Evolutionary conservation across 2,797 vertebrate species (phyloP).

Genomic region (Artibeus lituratus): DNA sequence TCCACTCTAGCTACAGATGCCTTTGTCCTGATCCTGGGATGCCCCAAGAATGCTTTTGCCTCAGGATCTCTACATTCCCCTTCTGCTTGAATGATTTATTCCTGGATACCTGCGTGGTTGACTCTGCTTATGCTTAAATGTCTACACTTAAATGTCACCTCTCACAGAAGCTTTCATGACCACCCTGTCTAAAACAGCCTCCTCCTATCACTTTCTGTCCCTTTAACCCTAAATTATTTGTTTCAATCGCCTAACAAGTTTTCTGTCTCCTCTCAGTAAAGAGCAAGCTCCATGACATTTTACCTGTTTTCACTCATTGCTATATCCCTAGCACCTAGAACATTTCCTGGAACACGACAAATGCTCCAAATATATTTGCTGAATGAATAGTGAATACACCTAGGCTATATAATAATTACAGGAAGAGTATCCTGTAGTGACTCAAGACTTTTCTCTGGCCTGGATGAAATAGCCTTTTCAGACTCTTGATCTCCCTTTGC

Average conservation of each 20-base stretch:
- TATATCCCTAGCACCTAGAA: neutral
- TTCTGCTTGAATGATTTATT: conserved; percentile 5
- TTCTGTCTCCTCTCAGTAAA: neutral
- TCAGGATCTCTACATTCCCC: neutral
- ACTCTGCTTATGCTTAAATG: neutral
- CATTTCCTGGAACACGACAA: neutral
- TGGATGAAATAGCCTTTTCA: neutral
- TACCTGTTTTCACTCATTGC: neutral
- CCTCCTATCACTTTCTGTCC: neutral
- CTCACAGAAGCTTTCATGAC: neutral
- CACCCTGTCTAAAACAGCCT: neutral
- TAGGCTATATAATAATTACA: neutral
- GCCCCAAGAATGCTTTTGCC: neutral
- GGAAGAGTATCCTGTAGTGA: neutral
- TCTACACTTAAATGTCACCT: neutral
- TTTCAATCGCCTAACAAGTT: conserved; percentile 4
- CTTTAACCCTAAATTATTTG: neutral
- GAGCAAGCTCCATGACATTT: neutral
- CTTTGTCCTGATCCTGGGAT: neutral
- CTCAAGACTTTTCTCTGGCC: neutral
- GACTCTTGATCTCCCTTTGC: neutral
- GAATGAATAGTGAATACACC: neutral
- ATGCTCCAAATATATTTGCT: neutral
- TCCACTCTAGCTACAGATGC: neutral
- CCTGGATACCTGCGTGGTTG: neutral